Percentiles rank a stretch among this genome's conserved stretches.
Conservation (phyloP, 1,140 invertebrate species). For the Bactericera cockerelli region DNA sequence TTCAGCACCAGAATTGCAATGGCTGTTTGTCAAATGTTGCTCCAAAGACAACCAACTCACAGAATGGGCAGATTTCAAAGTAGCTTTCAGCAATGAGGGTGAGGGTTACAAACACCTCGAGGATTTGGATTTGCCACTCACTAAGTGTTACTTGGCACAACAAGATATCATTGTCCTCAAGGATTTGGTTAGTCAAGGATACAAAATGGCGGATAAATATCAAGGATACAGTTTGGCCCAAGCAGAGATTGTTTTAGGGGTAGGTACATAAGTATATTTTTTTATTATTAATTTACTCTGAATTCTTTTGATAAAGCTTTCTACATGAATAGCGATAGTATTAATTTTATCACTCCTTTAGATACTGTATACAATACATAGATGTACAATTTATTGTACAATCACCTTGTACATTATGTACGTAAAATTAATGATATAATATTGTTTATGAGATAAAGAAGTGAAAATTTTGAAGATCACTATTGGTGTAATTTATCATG, state of each 20-base stretch:
- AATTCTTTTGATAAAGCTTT: no score
- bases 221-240: neutral
- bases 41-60: neutral
- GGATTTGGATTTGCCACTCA: neutral
- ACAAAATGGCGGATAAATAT: neutral
- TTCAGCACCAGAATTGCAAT: neutral
- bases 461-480: no score
- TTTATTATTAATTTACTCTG: no score
- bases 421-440: no score
- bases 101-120: neutral
- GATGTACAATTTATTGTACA: no score
- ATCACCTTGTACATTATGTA: no score
- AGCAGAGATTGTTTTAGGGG: neutral
- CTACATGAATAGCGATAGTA: no score
- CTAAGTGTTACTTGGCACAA: neutral
- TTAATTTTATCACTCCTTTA: no score
- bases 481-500: no score
- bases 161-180: neutral
- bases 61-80: slow-evolving; percentile 4
- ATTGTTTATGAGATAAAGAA: no score
- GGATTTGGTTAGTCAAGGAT: neutral
- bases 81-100: neutral
- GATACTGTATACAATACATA: no score
- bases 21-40: neutral
- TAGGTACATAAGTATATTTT: no score